phyloP scores from a whole-genome alignment of 2,888 invertebrate genomes.

The Mechanitis messenoides region DNA sequence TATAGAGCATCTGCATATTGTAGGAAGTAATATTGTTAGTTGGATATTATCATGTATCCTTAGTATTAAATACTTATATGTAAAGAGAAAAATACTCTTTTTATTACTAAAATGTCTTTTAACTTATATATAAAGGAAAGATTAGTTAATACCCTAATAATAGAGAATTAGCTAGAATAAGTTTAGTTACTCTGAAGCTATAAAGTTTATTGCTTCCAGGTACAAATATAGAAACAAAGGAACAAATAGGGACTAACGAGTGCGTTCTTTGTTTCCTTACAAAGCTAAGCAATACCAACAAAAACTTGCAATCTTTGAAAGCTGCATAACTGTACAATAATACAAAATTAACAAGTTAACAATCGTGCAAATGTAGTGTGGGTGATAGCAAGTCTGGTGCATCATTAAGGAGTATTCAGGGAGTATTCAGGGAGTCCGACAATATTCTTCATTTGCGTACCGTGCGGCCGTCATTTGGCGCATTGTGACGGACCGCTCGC shows the following conservation, averaged over 20 bases:
- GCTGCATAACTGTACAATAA: conserved; percentile 46
- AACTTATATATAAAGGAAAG: not conserved
- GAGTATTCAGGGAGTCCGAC: conserved; percentile 71
- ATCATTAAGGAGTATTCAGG: conserved; percentile 74
- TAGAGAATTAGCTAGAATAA: conserved; percentile 1
- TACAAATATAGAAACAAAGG: conserved; percentile 8
- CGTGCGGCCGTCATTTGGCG: conserved; percentile 68
- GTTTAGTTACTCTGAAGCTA: conserved; percentile 1
- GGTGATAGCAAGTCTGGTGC: conserved; percentile 52
- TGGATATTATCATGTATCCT: too few relatives aligned
- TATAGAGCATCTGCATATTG: conserved; percentile 19
- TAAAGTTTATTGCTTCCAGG: conserved; percentile 5
- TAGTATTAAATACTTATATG: too few relatives aligned
- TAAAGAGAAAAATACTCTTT: too few relatives aligned
- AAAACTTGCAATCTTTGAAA: conserved; percentile 4
- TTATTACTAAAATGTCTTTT: too few relatives aligned
- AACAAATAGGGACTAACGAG: conserved; percentile 7
- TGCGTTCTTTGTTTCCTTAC: conserved; percentile 4
- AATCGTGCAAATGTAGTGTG: conserved; percentile 64
- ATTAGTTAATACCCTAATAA: not conserved
- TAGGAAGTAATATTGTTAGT: not conserved
- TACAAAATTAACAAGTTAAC: conserved; percentile 62
- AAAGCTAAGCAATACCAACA: not conserved
- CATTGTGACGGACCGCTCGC: conserved; percentile 58
- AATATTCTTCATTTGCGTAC: conserved; percentile 77